phyloP scores from a whole-genome alignment of 2,113 vertebrate species.

The Dissostichus mawsoni region DNA sequence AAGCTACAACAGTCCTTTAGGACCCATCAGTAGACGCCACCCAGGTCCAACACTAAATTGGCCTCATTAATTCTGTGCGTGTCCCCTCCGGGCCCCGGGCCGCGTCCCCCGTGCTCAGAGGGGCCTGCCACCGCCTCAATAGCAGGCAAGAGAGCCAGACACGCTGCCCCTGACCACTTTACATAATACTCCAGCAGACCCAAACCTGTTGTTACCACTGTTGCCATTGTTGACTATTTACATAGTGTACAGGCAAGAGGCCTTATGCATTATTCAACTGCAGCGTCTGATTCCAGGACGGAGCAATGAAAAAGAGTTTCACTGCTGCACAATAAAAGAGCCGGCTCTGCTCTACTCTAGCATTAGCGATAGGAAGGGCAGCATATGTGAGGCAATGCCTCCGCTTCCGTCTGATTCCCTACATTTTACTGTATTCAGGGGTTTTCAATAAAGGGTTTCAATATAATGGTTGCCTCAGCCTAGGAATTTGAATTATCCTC shows the following conservation, averaged over 20 bases:
- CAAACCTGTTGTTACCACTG: constrained; percentile 81
- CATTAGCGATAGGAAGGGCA: constrained; percentile 76
- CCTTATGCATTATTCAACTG: constrained; percentile 86
- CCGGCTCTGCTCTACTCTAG: constrained; percentile 68
- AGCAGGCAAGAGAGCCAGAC: constrained; percentile 70
- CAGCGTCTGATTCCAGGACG: constrained; percentile 77
- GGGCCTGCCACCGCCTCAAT: constrained; percentile 64
- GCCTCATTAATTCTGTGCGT: constrained; percentile 79
- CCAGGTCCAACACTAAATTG: constrained; percentile 72
- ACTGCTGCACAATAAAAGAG: constrained; percentile 80
- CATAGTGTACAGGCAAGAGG: constrained; percentile 78
- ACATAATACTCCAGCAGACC: constrained; percentile 76
- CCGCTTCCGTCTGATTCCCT: constrained; percentile 68
- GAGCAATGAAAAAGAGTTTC: constrained; percentile 80
- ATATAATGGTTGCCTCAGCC: constrained; percentile 66
- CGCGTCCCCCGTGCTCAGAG: constrained; percentile 56
- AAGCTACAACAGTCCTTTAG: constrained; percentile 67
- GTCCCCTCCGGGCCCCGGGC: constrained; percentile 67
- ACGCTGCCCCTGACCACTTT: constrained; percentile 73
- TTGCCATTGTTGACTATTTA: constrained; percentile 83
- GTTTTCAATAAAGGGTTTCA: constrained; percentile 81
- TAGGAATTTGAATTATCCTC: constrained; percentile 73
- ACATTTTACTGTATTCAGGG: constrained; percentile 77
- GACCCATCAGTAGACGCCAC: constrained; percentile 68
- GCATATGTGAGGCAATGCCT: constrained; percentile 63